phyloP scores from a whole-genome alignment of 2,113 vertebrate genomes.

The Ceyx melanurus region DNA sequence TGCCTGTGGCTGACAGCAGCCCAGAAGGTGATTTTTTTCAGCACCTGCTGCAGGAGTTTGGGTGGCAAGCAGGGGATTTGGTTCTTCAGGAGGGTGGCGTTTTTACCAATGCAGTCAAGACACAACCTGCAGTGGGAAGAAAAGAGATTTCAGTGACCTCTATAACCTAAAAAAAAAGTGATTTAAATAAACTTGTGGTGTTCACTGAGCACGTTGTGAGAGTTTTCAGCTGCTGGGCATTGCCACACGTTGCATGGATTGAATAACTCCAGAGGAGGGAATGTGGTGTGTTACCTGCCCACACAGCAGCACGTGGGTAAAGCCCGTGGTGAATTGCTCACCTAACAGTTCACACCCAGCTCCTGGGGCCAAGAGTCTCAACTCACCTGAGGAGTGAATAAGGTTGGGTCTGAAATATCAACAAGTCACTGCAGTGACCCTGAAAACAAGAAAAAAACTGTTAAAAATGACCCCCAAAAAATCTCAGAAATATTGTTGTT shows the following conservation, averaged over 20 bases:
- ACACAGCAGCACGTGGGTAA: background rate
- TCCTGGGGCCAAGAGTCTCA: background rate
- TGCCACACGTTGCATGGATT: background rate
- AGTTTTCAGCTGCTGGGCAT: background rate
- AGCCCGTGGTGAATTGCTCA: background rate
- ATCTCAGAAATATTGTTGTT: background rate
- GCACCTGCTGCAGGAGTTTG: constrained; percentile 80
- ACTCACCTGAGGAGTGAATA: constrained; percentile 89
- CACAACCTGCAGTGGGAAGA: constrained; percentile 78
- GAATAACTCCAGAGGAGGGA: background rate
- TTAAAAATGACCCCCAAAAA: background rate
- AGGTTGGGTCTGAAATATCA: constrained; percentile 92
- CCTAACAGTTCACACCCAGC: background rate
- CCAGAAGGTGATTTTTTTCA: constrained; percentile 88
- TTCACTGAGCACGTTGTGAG: background rate
- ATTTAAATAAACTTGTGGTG: background rate
- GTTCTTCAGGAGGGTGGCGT: constrained; percentile 71
- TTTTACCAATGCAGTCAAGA: constrained; percentile 89
- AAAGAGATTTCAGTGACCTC: background rate
- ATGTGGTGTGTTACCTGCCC: background rate
- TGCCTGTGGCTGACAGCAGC: constrained; percentile 77
- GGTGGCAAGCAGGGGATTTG: constrained; percentile 84
- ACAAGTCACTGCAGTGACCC: constrained; percentile 89
- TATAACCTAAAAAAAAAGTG: background rate
- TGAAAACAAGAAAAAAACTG: background rate